Evolutionary conservation across 1,140 invertebrate genomes (phyloP).

Genomic region (Pseudomyrmex pallidus): DNA sequence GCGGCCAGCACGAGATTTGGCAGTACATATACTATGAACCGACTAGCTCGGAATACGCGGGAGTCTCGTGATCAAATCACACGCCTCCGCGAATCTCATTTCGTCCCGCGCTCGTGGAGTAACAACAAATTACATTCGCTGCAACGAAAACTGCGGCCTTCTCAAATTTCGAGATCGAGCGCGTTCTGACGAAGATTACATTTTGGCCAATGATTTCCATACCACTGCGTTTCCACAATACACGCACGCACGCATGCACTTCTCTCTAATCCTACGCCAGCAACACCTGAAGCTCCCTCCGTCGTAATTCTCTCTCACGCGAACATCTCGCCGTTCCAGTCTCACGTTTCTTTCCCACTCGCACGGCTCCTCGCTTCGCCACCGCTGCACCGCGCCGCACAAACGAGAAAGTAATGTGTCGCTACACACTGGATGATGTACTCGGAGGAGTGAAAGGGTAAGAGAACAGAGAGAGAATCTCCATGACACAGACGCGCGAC

Average conservation of each 20-base stretch:
- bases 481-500: conserved; percentile 34
- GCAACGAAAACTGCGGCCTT: conserved; percentile 15
- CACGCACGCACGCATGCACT: conserved; percentile 16
- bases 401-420: conserved; percentile 32
- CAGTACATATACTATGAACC: neutral
- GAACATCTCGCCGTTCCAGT: neutral
- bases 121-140: conserved; percentile 40
- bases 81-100: neutral
- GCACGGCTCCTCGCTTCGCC: neutral
- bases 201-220: neutral
- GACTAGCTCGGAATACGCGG: conserved; percentile 25
- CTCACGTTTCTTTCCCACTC: neutral
- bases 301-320: conserved; percentile 6
- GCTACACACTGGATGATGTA: conserved; percentile 31
- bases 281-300: conserved; percentile 4
- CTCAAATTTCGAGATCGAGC: conserved; percentile 35
- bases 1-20: conserved; percentile 48
- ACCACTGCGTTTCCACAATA: neutral
- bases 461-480: neutral
- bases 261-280: neutral
- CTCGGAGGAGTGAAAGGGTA: neutral
- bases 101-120: neutral
- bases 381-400: neutral
- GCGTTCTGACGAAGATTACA: neutral
- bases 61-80: neutral